Base-by-base conservation (phyloP, 2,797 vertebrate species). In the Momotus momota region DNA sequence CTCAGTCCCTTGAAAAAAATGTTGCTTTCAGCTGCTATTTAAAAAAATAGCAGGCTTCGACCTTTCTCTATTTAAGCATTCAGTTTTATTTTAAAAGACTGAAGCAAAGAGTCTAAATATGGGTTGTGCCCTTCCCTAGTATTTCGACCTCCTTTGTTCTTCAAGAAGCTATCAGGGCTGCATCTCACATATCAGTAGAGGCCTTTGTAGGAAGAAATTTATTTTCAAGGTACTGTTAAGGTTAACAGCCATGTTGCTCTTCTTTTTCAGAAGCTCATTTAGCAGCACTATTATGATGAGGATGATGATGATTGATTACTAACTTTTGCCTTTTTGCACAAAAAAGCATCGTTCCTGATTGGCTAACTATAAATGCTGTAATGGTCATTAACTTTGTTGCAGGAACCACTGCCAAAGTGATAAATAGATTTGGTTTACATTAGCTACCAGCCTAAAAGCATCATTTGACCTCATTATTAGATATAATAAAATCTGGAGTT, bases 381-480 rank as follows among this genome's bases (percentile, higher is more conserved):
- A 96, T 93, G 88, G 91, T 94, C 86, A 97, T 96, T 97, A 97
- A 91, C 64, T 33, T 33, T 54, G 62, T 27, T 97, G 89, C 74
- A 91, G 73, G 51, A 97, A 93, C 93, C 77, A 95, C 84, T 91
- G 86, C 85, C 93, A 97, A 94, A 93, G 80, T 97, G 97, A 97
- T 96, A 96, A 97, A 97, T 77, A 95, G 94, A 93, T 97, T 97
- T 94, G 66, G 92, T 96, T 97, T 95, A 89, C 84, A 93, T 96
- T 94, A 97, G 91, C 72, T 86, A 83, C 51, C 61, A 94, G 87
- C 81, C 92, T 94, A 93, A 96, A 92, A 96, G 82, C 60, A 96
- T 92, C 80, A 92, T 95, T 97, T 97, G 95, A 96, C 94, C 92
- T 97, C 84, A 91, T 94, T 96, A 94, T 80, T 85, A 40, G 66